Percentiles rank a stretch among this genome's conserved stretches.
These are phyloP conservation scores for Anas bahamensis DNA, from an alignment of 2,797 vertebrate species.

Conservation along the genomic window DNA sequence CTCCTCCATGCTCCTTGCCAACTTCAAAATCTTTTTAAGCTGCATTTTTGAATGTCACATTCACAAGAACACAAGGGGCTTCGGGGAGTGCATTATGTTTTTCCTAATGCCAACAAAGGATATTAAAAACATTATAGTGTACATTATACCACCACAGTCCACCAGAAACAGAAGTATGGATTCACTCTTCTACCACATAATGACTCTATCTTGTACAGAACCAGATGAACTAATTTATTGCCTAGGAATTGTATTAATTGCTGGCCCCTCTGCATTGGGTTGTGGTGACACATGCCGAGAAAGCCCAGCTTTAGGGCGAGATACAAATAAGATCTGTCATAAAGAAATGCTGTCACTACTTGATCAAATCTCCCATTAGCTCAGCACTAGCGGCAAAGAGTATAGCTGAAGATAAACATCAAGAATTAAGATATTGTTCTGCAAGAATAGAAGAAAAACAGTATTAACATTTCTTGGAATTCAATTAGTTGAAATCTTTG, in stretches of 20 bases:
- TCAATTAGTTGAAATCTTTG: background rate
- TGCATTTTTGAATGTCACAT: conserved; percentile 5
- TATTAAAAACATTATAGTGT: background rate
- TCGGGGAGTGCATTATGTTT: conserved; percentile 19
- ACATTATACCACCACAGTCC: background rate
- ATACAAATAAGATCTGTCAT: conserved; percentile 34
- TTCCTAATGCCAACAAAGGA: conserved; percentile 58
- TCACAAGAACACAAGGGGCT: conserved; percentile 31
- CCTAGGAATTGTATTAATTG: conserved; percentile 62
- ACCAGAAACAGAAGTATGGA: conserved; percentile 25
- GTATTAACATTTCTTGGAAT: conserved; percentile 33
- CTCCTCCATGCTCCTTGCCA: background rate
- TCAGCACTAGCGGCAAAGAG: conserved; percentile 42
- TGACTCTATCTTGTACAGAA: conserved; percentile 30
- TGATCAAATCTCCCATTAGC: conserved; percentile 3
- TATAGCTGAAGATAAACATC: conserved; percentile 16
- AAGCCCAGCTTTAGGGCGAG: conserved; percentile 24
- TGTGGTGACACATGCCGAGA: conserved; percentile 25
- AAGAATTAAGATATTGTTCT: conserved; percentile 52
- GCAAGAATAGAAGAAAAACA: background rate
- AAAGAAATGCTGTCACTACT: background rate
- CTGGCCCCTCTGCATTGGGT: conserved; percentile 38
- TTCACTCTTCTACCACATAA: conserved; percentile 39
- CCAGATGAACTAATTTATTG: conserved; percentile 62
- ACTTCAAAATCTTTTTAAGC: background rate